Conservation (phyloP, 2,888 invertebrate genomes). For the Hylaea fasciaria region DNA sequence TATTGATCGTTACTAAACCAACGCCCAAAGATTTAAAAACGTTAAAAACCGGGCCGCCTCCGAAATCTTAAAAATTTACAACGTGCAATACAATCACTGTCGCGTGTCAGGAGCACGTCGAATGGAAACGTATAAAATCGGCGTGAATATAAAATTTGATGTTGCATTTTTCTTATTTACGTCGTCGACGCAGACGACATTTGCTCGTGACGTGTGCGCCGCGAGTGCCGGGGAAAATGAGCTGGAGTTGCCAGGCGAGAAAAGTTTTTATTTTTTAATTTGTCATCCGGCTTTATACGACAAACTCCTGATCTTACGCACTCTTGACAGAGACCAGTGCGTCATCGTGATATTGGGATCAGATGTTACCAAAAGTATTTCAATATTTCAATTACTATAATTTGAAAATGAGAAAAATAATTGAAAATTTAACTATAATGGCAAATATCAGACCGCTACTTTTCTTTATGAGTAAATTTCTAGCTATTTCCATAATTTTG, state of each 20-base stretch:
- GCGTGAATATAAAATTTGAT: conserved; percentile 65
- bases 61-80: conserved; percentile 55
- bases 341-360: too few relatives aligned
- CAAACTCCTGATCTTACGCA: too few relatives aligned
- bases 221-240: conserved; percentile 55
- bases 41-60: conserved; percentile 6
- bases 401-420: too few relatives aligned
- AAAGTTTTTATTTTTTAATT: conserved; percentile 10
- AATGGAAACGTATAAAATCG: conserved; percentile 67
- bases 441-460: too few relatives aligned
- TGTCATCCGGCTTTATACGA: conserved; percentile 2
- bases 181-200: conserved; percentile 49
- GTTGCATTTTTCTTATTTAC: conserved; percentile 65
- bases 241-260: conserved; percentile 24
- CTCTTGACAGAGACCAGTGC: too few relatives aligned
- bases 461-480: too few relatives aligned
- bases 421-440: too few relatives aligned
- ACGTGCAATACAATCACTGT: conserved; percentile 65
- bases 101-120: conserved; percentile 67
- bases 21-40: too few relatives aligned
- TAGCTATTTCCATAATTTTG: too few relatives aligned
- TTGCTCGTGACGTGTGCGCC: conserved; percentile 62
- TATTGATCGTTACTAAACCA: too few relatives aligned
- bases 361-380: neutral
- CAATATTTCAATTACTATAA: too few relatives aligned